Evolutionary conservation across 1,140 invertebrate genomes (phyloP).

Genomic region (Microvelia longipes): DNA sequence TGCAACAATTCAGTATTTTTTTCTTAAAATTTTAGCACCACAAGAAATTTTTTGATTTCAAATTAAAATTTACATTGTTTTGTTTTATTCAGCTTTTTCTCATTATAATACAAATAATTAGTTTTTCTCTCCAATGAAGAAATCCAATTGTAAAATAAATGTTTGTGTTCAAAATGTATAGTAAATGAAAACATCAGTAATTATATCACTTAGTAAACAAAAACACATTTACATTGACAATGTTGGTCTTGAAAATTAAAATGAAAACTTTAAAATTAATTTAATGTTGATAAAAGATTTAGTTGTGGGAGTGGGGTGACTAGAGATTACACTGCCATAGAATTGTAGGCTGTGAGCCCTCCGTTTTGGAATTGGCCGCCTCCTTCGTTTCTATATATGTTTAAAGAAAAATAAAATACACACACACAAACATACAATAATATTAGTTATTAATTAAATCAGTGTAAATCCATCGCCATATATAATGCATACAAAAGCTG

Average conservation of each 20-base stretch:
- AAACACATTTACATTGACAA: neutral
- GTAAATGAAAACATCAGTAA: constrained; percentile 5
- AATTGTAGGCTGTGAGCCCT: constrained; percentile 91
- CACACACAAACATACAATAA: neutral
- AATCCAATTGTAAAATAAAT: neutral
- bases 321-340: constrained; percentile 92
- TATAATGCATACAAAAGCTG: no score
- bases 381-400: constrained; percentile 68
- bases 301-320: constrained; percentile 12
- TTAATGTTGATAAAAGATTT: neutral
- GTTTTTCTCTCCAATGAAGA: neutral
- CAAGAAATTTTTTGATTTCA: no score
- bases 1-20: no score
- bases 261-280: neutral
- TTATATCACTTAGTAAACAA: neutral
- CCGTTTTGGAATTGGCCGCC: constrained; percentile 47
- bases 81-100: no score
- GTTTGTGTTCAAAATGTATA: neutral
- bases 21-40: no score
- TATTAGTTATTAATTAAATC: no score
- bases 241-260: neutral
- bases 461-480: no score
- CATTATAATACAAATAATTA: no score
- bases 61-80: no score
- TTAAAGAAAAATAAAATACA: constrained; percentile 9